These are phyloP conservation scores for Triplophysa dalaica DNA, from an alignment of 2,113 vertebrate genomes.

Conservation along the genomic window DNA sequence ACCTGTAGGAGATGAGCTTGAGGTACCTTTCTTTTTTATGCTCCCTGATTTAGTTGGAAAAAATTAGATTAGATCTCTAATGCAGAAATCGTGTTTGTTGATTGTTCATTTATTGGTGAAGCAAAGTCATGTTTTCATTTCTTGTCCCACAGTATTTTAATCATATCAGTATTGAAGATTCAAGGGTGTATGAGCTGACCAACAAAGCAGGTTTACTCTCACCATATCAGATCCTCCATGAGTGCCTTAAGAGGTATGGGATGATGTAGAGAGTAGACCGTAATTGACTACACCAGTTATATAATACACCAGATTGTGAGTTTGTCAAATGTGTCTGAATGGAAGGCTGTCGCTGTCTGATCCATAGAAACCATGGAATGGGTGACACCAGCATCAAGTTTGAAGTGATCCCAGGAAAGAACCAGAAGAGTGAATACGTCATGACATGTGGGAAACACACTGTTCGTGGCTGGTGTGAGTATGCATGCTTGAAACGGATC, in stretches of 20 bases:
- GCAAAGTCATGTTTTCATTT: slow-evolving; percentile 26
- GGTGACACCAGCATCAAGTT: slow-evolving; percentile 98
- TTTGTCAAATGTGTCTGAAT: not conserved
- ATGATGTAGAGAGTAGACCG: not conserved
- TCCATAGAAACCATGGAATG: slow-evolving; percentile 96
- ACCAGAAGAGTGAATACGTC: slow-evolving; percentile 99
- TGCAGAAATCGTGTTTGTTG: too few relatives aligned
- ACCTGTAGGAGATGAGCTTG: slow-evolving; percentile 92
- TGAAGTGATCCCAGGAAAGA: slow-evolving; percentile 99
- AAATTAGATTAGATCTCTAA: not conserved
- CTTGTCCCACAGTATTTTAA: slow-evolving; percentile 92
- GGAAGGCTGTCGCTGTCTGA: slow-evolving; percentile 36
- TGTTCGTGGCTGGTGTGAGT: slow-evolving; percentile 98
- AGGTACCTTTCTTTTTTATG: slow-evolving; percentile 73
- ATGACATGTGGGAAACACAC: slow-evolving; percentile 99
- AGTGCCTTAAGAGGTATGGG: slow-evolving; percentile 98
- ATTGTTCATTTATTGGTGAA: not conserved
- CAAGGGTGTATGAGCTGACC: slow-evolving; percentile 96
- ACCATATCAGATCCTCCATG: slow-evolving; percentile 99
- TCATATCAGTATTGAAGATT: slow-evolving; percentile 99
- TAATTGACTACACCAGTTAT: not conserved
- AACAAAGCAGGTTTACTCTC: slow-evolving; percentile 98
- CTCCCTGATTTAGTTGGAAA: not conserved
- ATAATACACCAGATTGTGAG: not conserved
- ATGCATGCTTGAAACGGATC: not conserved